Base-by-base conservation (phyloP, 2,113 vertebrate genomes). In the Nannospalax galili region DNA sequence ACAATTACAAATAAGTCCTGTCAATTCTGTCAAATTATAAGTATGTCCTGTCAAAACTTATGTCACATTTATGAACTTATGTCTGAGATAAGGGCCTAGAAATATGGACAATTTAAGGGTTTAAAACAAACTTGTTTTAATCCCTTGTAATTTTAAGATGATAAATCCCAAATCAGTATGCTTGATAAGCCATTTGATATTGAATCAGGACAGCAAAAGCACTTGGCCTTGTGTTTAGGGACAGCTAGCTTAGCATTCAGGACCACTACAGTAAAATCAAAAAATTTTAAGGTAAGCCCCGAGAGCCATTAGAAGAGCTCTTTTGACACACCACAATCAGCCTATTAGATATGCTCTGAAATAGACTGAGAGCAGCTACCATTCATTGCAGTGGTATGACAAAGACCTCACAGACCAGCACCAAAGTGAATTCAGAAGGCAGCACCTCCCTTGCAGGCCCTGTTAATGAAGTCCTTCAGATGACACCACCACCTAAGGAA, bases 271-370 rank as follows among this genome's bases (percentile, higher is more conserved):
- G 30, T 69, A 73, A 85, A 77, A 28, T 73, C 81, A 30, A 7
- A 81, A 24, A 95, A 91, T 75, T 75, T 73, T 60, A 91, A 62
- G 3, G 81, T n/a, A n/a, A n/a, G n/a, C n/a, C n/a, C n/a, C n/a
- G n/a, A n/a, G n/a, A n/a, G n/a, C n/a, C n/a, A n/a, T n/a, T n/a
- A n/a, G n/a, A n/a, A n/a, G n/a, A n/a, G n/a, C 3, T 73, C 32
- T 64, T 88, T 37, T 91, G 56, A 82, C 11, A 79, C 2, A 85
- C 1, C 67, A 52, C 28, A 48, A 78, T 17, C 58, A 90, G 62
- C 32, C 74, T 80, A 48, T 80, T 94, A 60, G 75, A 56, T 28
- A 35, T 14, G 24, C 56, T 84, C 74, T 85, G 91, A 91, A 65
- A 30, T 72, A 19, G 48, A 85, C 48, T 58, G 92, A 95, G 48